Evolutionary conservation across 2,888 invertebrate genomes (phyloP), one percentile per base, ranked within the genome.

Genomic region (Dasysyrphus tricinctus): DNA sequence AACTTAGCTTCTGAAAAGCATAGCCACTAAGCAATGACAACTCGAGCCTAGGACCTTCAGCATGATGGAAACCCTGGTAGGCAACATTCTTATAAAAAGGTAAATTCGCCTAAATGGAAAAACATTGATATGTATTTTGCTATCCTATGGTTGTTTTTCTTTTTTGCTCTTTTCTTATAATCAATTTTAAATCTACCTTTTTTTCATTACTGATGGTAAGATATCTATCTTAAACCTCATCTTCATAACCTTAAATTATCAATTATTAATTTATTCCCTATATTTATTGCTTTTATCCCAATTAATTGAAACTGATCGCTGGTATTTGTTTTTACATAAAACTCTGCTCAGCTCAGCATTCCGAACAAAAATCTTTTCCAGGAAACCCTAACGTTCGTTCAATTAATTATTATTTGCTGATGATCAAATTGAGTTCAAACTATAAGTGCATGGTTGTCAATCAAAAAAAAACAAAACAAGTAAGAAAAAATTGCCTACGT

Each of bases 361-460:
- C 19, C 49, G 47, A 75, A 44, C 5, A 70, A 65, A 80, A 80
- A 29, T 51, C 47, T 49, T 24, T 73, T 77, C 67, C 54, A 59
- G 67, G 59, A 80, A 67, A 77, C 24, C 32, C 51, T 77, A 67
- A 32, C 76, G 72, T 76, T 54, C 76, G 72, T 76, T 72, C 84
- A 80, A 80, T 85, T 73, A 77, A 85, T 80, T 65, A 85, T 80
- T 65, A 47, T 32, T 77, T 80, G 32, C 74, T 56, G 24, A 56
- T 56, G 24, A 56, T 49, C 61, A 73, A 85, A 85, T 85, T 80
- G 73, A 85, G 80, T 80, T 80, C 80, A 85, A 85, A 80, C 61
- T 76, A 54, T 44, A 80, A 80, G 73, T 80, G 80, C 80, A 80
- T 67, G 59, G 39, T 37, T 80, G 84, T 85, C 84, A 85, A 80